A percentile compares a stretch with the other conserved stretches of the same genome.
phyloP scores from a whole-genome alignment of 2,888 invertebrate genomes.

The Holacanthella duospinosa region DNA sequence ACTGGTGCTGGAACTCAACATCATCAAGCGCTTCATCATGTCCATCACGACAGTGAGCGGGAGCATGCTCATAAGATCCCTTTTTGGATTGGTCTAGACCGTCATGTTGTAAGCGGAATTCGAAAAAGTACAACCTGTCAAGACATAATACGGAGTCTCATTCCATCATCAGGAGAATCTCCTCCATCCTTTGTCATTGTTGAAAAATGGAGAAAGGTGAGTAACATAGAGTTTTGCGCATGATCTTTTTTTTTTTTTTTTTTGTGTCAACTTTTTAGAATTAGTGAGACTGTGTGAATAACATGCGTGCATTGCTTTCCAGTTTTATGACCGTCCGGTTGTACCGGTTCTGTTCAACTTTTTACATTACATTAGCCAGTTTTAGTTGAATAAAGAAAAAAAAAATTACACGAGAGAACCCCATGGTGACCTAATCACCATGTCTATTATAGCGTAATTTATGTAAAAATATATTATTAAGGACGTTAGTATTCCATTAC shows the following conservation, averaged over 20 bases:
- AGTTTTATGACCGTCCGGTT: no score
- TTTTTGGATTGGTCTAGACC: constrained; percentile 31
- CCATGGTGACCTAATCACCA: background rate
- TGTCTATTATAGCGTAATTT: background rate
- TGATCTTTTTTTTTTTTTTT: background rate
- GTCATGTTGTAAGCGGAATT: constrained; percentile 32
- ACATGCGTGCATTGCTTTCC: no score
- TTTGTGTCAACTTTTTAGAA: background rate
- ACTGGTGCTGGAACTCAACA: background rate
- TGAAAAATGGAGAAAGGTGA: constrained; percentile 64
- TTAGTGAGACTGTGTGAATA: background rate
- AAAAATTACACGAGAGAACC: background rate
- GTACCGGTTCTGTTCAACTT: no score
- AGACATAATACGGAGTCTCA: constrained; percentile 28
- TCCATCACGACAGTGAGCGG: background rate
- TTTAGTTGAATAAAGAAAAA: background rate
- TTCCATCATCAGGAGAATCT: constrained; percentile 21
- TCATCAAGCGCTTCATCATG: background rate
- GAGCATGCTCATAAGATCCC: constrained; percentile 26
- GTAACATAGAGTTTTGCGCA: no score
- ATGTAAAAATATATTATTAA: background rate
- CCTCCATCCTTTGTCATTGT: constrained; percentile 54
- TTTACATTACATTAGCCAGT: no score
- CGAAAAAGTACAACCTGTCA: constrained; percentile 32
- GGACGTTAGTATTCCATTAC: background rate